Evolutionary conservation across 2,888 invertebrate genomes (phyloP).

Genomic region (Ophion costatus): DNA sequence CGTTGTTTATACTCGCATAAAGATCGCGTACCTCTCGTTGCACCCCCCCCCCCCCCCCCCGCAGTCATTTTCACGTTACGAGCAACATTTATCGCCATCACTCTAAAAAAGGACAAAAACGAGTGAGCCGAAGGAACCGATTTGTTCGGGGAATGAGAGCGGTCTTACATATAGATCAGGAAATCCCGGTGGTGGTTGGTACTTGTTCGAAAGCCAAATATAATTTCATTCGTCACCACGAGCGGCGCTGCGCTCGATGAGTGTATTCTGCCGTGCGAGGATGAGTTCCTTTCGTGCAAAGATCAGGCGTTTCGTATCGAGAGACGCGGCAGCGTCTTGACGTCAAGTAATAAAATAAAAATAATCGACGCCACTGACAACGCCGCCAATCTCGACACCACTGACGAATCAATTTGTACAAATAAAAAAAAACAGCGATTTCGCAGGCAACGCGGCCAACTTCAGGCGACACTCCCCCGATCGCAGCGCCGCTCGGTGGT

Average conservation of each 20-base stretch:
- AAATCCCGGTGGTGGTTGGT: background rate
- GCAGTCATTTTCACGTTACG: background rate
- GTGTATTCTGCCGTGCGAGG: background rate
- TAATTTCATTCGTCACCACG: background rate
- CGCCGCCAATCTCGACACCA: too few relatives aligned
- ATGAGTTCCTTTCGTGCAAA: too few relatives aligned
- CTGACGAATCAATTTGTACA: background rate
- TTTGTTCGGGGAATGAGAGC: background rate
- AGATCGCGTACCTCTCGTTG: background rate
- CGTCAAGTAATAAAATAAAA: too few relatives aligned
- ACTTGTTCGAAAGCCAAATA: background rate
- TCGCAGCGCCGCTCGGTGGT: background rate
- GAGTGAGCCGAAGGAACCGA: background rate
- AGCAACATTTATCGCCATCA: background rate
- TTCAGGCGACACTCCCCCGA: background rate
- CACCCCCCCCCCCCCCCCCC: background rate
- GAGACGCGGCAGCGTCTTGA: too few relatives aligned
- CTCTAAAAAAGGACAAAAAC: background rate
- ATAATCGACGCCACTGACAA: too few relatives aligned
- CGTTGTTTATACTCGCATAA: background rate
- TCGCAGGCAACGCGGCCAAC: background rate
- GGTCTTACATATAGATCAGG: background rate
- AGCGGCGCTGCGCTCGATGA: background rate
- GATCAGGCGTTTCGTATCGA: too few relatives aligned
- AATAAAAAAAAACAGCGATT: background rate